Evolutionary conservation across 2,797 vertebrate genomes (phyloP).

Genomic region (Tapirus indicus): DNA sequence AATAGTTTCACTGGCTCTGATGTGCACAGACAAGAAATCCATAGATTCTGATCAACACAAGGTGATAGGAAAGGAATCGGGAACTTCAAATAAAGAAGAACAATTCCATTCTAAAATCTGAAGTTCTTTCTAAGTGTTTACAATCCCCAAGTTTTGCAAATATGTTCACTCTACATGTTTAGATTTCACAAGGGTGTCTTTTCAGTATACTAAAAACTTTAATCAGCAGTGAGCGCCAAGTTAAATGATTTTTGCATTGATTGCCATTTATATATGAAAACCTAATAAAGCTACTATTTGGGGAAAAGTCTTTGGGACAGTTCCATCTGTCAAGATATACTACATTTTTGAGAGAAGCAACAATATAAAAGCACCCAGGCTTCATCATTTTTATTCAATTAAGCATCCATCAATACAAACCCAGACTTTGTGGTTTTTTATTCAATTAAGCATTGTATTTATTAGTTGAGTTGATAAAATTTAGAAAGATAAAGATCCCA

Average conservation of each 20-base stretch:
- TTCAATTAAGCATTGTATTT: background rate
- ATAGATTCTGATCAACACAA: background rate
- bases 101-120: background rate
- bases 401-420: background rate
- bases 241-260: background rate
- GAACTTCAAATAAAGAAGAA: background rate
- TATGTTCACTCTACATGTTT: background rate
- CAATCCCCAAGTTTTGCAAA: background rate
- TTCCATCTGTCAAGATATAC: background rate
- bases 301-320: background rate
- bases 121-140: background rate
- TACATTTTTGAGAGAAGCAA: background rate
- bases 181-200: background rate
- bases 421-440: background rate
- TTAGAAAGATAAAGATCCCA: background rate
- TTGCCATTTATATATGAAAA: background rate
- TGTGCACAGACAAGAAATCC: background rate
- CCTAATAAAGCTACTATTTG: background rate
- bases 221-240: background rate
- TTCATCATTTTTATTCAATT: background rate
- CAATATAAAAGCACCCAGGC: background rate
- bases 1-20: conserved; percentile 71
- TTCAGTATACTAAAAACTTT: background rate
- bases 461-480: background rate
- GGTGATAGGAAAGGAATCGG: background rate